Base-by-base conservation (phyloP, 2,797 vertebrate genomes). In the Clarias platycephalus region DNA sequence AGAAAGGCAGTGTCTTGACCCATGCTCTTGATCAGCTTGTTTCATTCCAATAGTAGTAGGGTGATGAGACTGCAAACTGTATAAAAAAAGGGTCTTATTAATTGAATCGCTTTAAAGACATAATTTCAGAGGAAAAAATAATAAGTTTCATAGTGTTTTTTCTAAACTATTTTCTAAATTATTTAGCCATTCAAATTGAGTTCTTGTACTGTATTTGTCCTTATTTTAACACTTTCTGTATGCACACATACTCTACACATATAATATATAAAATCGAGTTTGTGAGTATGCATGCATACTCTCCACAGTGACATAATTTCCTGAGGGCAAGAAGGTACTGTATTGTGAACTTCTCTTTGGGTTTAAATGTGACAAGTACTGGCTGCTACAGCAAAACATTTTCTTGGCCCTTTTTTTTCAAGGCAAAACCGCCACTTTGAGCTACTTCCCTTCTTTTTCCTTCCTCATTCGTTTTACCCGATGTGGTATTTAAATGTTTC, bases 401-500 rank as follows among this genome's bases (percentile, higher is more conserved):
- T 83, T 83, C 71, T 86, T 77, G 63, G 53, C 86, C 79, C 75
- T 76, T 82, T 75, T 75, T 71, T 86, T 83, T 85, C 67, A 58
- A 70, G 85, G 81, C 80, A 60, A 87, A 86, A 82, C 57, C 72
- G 49, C 60, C 80, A 83, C 75, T 87, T 89, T 89, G 88, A 87
- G 85, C 78, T 85, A 79, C 75, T 82, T 79, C 83, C 70, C 72
- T 24, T 85, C 64, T 4, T 78, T 63, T 57, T 40, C 62, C 62
- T 57, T 31, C 16, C 26, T 85, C 58, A 81, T 86, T 83, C 75
- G 49, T 84, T 78, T 86, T 44, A 67, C 86, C 87, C 80, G 75
- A 84, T 86, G 81, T 87, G 84, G 82, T 55, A 63, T 86, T 88
- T 87, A 86, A 90, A 88, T 86, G 88, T 87, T 90, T 86, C 83